Evolutionary conservation across 2,888 invertebrate genomes (phyloP), one percentile per base, ranked within the genome.

Genomic region (Resseliella maxima): DNA sequence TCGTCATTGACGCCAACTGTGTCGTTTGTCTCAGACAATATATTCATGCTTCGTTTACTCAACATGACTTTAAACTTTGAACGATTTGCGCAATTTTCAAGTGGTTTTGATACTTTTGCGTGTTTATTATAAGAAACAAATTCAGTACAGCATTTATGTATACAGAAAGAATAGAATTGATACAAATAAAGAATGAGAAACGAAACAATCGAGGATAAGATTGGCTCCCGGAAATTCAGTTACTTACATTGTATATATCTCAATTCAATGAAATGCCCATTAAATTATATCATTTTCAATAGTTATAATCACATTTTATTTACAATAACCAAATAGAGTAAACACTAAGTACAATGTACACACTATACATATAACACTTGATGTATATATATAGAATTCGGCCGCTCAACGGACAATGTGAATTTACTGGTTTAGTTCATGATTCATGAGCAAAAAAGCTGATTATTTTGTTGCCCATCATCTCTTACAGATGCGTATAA

Each of bases 241-340:
- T 31, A 15, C 31, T 12, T 8, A 8, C 24, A n/a, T 72, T 31
- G 15, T 15, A 31, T 15, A 15, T 31, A 72, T 72, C 31, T 72
- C 15, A 72, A 72, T 72, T 72, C 72, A 72, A 31, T 72, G 72
- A 72, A 72, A 72, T 35, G 72, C 31, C 10, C 31, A 72, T 72
- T 72, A 31, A 72, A 31, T 72, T 31, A 27, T 72, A 72, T 35
- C 72, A 72, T 31, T 31, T 72, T 72, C 59, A 59, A 15, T 59
- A 18, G 41, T 12, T 8, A 18, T 59, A 59, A 59, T 59, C 27
- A 50, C 27, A 59, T 24, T 59, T 59, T 59, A 59, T 50, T 50
- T 50, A 50, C 50, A 50, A 50, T 50, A 10, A 21, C 50, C 41
- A 12, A 41, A 41, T n/a, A n/a, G n/a, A n/a, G n/a, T n/a, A n/a